Evolutionary conservation across 2,113 vertebrate species (phyloP), one percentile per base, ranked within the genome.

Genomic region (Ascaphus truei): DNA sequence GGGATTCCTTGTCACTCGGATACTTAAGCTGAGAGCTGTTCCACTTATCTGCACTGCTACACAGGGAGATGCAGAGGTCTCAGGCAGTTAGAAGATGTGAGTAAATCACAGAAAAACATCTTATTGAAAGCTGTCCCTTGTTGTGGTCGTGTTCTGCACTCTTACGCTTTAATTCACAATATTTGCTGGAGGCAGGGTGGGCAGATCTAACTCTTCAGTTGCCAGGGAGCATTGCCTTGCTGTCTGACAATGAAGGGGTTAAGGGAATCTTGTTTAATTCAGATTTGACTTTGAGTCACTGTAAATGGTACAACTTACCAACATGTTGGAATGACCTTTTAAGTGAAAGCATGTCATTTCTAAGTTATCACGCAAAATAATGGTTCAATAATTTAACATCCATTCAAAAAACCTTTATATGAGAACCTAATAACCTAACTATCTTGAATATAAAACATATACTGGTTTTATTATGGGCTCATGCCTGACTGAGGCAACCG

Each of bases 1-100:
- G 67, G 57, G 67, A 71, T 41, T 71, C 33, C 67, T 61, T 71
- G 67, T 71, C 67, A 61, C 45, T 71, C 11, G 48, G 67, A 71
- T 71, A 41, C 57, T 71, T 69, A 51, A 16, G 43, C 45, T 39
- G 34, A 23, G 39, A 39, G 56, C 56, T 52, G 33, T 71, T 71
- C 57, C 45, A 61, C 67, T 61, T 60, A 71, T 71, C 57, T 31
- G 45, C 47, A 20, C 45, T 31, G 16, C 25, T 51, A 41, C 47
- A 39, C 11, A 8, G 45, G 57, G 45, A 51, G 25, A 60, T 27
- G 45, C 13, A 60, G 41, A 52, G 45, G 55, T 69, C 56, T 23
- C 43, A 3, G 41, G 41, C 43, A 31, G 55, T 20, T 18, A 47
- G 37, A 60, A 29, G 25, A 60, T 69, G 33, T 10, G 45, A 68